phyloP scores from a whole-genome alignment of 2,113 vertebrate genomes.

The Micronycteris hirsuta region DNA sequence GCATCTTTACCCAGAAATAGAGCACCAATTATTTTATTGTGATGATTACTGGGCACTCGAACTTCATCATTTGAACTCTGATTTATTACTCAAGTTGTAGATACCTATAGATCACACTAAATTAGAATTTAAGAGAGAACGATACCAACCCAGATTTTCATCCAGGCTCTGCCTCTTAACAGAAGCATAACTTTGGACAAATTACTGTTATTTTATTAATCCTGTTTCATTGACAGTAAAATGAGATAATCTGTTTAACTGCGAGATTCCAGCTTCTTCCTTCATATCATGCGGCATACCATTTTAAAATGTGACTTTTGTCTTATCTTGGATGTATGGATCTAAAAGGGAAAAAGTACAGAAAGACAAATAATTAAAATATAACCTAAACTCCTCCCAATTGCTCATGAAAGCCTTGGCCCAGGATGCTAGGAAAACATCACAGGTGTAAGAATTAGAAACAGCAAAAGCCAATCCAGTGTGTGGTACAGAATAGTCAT shows the following conservation, averaged over 20 bases:
- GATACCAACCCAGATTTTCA: neutral
- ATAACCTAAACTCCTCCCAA: neutral
- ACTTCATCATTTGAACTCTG: neutral
- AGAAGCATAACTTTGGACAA: neutral
- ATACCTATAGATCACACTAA: neutral
- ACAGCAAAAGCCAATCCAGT: neutral
- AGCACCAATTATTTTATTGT: neutral
- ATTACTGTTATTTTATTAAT: neutral
- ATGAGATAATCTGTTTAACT: neutral
- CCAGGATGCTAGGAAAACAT: neutral
- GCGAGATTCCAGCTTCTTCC: neutral
- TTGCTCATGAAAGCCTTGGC: neutral
- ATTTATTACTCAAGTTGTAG: conserved; percentile 29
- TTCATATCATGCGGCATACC: neutral
- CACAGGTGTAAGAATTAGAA: neutral
- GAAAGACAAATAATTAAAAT: conserved; percentile 30
- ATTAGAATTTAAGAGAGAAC: neutral
- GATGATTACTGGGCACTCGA: neutral
- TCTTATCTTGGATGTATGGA: neutral
- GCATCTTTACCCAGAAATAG: neutral
- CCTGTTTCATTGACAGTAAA: neutral
- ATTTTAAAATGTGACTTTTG: neutral
- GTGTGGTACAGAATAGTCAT: neutral
- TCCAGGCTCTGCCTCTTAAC: neutral
- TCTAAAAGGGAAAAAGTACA: neutral